A percentile compares a stretch with the other conserved stretches of the same genome.
phyloP scores from a whole-genome alignment of 1,140 invertebrate species.

The Tetramorium simillimum region DNA sequence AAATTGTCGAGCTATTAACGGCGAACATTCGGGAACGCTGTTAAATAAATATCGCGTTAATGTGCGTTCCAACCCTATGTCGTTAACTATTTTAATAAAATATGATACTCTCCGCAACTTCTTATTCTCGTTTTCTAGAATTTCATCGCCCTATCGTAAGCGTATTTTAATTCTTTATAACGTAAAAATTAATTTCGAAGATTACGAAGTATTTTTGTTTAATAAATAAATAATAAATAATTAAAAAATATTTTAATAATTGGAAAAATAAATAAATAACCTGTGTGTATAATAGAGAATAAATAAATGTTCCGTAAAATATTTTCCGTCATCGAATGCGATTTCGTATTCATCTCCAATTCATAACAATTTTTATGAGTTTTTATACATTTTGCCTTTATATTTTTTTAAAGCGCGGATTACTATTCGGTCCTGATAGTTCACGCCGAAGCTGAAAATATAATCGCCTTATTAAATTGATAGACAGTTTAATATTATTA shows the following conservation, averaged over 20 bases:
- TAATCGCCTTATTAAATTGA: background rate
- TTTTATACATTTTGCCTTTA: background rate
- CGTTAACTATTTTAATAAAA: constrained; percentile 21
- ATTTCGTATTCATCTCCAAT: background rate
- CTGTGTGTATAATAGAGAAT: background rate
- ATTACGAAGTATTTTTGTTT: background rate
- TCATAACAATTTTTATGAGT: background rate
- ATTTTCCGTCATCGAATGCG: background rate
- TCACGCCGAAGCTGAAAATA: background rate
- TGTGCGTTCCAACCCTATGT: background rate
- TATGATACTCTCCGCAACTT: background rate
- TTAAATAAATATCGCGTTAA: constrained; percentile 18
- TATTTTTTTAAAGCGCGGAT: background rate
- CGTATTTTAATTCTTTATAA: background rate
- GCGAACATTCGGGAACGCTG: constrained; percentile 1
- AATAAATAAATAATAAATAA: background rate
- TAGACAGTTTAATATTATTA: background rate
- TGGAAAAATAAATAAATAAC: background rate
- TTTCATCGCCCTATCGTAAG: background rate
- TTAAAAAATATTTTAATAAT: too few species aligned
- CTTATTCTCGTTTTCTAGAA: background rate
- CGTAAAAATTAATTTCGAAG: background rate
- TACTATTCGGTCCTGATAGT: background rate
- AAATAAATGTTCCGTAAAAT: background rate
- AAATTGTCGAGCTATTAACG: constrained; percentile 18